Evolutionary conservation across 2,888 invertebrate species (phyloP), one percentile per base, ranked within the genome.

Genomic region (Plusia festucae): DNA sequence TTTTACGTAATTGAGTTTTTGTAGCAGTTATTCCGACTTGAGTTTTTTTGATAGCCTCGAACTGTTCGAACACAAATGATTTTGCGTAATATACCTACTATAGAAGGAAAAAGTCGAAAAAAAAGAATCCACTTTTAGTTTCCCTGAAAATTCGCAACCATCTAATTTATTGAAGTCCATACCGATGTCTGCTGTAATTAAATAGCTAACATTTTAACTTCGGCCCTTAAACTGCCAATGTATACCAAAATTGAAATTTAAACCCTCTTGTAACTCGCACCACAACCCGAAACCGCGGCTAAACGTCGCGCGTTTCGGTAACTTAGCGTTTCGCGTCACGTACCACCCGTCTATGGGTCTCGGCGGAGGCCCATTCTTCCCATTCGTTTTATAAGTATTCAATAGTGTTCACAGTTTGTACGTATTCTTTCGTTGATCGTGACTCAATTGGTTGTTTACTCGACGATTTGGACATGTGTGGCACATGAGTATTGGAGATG

Each of bases 241-340:
- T 15, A 16, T 49, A 9, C 20, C 11, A 20, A 9, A 49, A 49
- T 20, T 49, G 11, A 7, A n/a, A 15, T 40, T 40, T 44, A 30
- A 53, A 49, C 52, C 51, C 61, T 70, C 73, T 69, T 55, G 24
- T 68, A 55, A 76, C 78, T 76, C 73, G 71, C 52, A 67, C 68
- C 76, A 72, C 68, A 70, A 65, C 60, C 69, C 70, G 73, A 78
- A 78, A 80, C 82, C 75, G 67, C 78, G 69, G 69, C 83, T 87
- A 85, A 86, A 86, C 85, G 86, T 81, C 77, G 82, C 79, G 80
- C 76, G 84, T 85, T 85, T 71, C 81, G 82, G 70, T 81, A 82
- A 81, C 84, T 85, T 90, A 82, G 76, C 85, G 85, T 89, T 90
- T 89, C 89, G 84, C 80, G 78, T 89, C 90, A 91, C 91, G 90